Base-by-base conservation (phyloP, 2,888 invertebrate genomes). In the Oscheius onirici region DNA sequence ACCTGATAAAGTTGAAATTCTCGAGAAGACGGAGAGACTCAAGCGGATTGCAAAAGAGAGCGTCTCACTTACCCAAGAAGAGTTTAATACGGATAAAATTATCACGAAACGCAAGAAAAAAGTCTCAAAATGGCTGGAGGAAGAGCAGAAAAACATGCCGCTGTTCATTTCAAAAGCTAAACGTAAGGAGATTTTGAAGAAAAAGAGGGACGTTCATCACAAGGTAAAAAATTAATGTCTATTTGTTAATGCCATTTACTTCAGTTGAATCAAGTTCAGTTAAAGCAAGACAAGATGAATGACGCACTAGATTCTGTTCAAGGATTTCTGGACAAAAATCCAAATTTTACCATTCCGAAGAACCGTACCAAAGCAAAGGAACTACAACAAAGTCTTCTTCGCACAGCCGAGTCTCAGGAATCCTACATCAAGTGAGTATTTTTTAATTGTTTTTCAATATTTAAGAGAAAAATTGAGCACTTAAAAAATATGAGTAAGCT, bases 211-310 rank as follows among this genome's bases (percentile, higher is more conserved):
- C 13, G n/a, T 58, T 11, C 58, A 58, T 22, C 10, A 17, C 2
- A 58, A 58, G 58, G 58, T 58, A n/a, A n/a, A 28, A 13, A 24
- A 24, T 44, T 3, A 20, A 13, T 24, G 8, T 54, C 5, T 15
- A 22, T 10, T 24, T 15, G 13, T 24, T 13, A 20, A n/a, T 24
- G 5, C 8, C 17, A 10, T 34, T 6, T 24, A 20, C 11, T 46
- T 46, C 40, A 70, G 70, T 13, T 63, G 54, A 13, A 24, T 34
- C 54, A 70, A 40, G 63, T 70, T 26, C 11, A 22, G 8, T 10
- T 13, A 6, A 46, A 51, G 13, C 78, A 81, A 55, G 81, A 81
- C 49, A 71, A 73, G n/a, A 68, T 80, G 52, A 81, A 81, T 54
- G 82, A 83, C 22, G 54, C 78, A 34, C 61, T 83, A 2, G 28